Base-by-base conservation (phyloP, 2,797 vertebrate genomes). In the Melanotaenia parkinsoni region DNA sequence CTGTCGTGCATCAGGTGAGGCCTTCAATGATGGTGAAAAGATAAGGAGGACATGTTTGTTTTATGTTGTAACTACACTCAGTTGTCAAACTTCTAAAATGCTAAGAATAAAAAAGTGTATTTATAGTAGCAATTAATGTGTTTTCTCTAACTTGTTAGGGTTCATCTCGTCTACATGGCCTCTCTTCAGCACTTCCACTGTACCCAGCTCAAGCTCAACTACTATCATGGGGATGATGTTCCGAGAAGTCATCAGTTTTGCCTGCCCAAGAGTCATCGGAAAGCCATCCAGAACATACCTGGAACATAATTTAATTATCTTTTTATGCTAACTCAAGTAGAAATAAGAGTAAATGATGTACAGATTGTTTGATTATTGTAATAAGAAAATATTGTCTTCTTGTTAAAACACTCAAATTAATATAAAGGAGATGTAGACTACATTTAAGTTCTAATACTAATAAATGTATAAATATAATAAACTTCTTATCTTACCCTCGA, bases 251-350 rank as follows among this genome's bases (percentile, higher is more conserved):
- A 99, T 92, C 72, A 98, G 86, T 54, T 92, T 89, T 53, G 96
- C 90, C 68, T 99, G 97, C 74, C 92, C 87, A 60, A 88, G 89
- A 63, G 97, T 97, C 85, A 94, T 82, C 35, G 98, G 98, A 82
- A 96, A 99, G 37, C 97, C 97, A 86, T 99, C 98, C 70, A 99
- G 88, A 80, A 99, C 94, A 71, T 96, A 94, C 75, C 98, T 98
- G 82, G n/a, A 82, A 85, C 4, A 12, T 33, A 24, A 82, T 64
- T 67, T 1, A 53, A 54, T 2, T 26, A 12, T 45, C 26, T 38
- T 67, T 22, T 73, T 3, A 58, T 22, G 58, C 12, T 37, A 6
- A 37, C 13, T 68, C n/a, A 63, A 35, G 18, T 35, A 51, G 30
- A 3, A n/a, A 45, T 45, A 58, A 61, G 2, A 43, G 9, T 38